phyloP scores from a whole-genome alignment of 1,140 invertebrate species.

The Zaprionus davidi region DNA sequence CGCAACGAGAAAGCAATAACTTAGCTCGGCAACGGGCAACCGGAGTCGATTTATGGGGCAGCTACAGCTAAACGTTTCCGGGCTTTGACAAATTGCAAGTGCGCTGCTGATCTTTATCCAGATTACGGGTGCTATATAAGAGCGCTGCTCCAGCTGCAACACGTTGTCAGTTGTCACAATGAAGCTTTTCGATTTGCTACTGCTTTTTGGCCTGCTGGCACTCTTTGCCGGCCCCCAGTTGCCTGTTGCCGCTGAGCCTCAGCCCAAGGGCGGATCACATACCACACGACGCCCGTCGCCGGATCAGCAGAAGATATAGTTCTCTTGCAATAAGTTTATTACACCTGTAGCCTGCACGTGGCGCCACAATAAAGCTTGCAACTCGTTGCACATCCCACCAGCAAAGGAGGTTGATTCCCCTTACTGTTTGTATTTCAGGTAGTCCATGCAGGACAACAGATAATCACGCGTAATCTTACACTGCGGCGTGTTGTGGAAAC shows the following conservation, averaged over 20 bases:
- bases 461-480: constrained; percentile 46
- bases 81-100: neutral
- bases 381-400: neutral
- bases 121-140: neutral
- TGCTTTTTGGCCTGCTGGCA: constrained; percentile 2
- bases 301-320: constrained; percentile 1
- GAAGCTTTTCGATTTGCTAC: neutral
- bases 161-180: neutral
- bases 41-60: constrained; percentile 2
- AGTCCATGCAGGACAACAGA: constrained; percentile 48
- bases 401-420: neutral
- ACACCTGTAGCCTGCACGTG: constrained; percentile 6
- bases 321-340: neutral
- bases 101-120: neutral
- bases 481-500: constrained; percentile 46
- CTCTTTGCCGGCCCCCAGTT: neutral
- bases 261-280: neutral
- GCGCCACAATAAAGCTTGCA: constrained; percentile 24
- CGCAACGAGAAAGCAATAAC: constrained; percentile 3
- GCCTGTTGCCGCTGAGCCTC: neutral
- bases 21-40: neutral
- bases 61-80: constrained; percentile 2
- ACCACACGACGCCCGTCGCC: neutral
- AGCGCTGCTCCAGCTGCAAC: neutral
- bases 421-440: constrained; percentile 48